Evolutionary conservation across 2,113 vertebrate genomes (phyloP).

Genomic region (Chinchilla lanigera): DNA sequence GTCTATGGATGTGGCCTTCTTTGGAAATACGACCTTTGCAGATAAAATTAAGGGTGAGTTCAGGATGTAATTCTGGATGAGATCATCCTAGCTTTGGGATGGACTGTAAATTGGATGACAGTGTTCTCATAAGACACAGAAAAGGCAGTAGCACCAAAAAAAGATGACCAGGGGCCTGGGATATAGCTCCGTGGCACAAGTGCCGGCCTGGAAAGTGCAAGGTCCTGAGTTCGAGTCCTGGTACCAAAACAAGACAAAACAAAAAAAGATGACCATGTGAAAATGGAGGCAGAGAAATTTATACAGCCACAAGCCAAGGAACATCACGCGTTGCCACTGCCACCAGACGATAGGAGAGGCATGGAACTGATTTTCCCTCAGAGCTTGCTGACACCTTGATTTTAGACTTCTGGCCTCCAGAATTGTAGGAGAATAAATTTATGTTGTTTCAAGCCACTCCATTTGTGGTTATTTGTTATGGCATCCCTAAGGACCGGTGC

Average conservation of each 20-base stretch:
- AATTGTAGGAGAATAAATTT: neutral
- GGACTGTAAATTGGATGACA: neutral
- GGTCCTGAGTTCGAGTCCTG: too few relatives aligned
- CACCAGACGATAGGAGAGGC: neutral
- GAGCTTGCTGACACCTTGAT: neutral
- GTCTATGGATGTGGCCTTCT: neutral
- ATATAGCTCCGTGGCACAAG: too few relatives aligned
- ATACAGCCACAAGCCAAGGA: neutral
- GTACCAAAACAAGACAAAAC: too few relatives aligned
- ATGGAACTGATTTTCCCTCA: neutral
- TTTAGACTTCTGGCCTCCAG: neutral
- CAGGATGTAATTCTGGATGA: neutral
- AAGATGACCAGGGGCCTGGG: neutral
- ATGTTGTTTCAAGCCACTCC: neutral
- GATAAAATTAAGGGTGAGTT: neutral
- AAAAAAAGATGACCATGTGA: neutral
- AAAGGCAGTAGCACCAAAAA: neutral
- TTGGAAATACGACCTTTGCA: neutral
- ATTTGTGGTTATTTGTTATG: neutral
- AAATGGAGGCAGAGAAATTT: neutral
- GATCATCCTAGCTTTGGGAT: neutral
- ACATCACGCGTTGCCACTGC: neutral
- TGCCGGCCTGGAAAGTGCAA: too few relatives aligned
- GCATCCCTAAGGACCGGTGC: neutral
- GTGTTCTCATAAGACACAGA: conserved; percentile 7